Base-by-base conservation (phyloP, 2,888 invertebrate species). In the Leucophora obtusa region DNA sequence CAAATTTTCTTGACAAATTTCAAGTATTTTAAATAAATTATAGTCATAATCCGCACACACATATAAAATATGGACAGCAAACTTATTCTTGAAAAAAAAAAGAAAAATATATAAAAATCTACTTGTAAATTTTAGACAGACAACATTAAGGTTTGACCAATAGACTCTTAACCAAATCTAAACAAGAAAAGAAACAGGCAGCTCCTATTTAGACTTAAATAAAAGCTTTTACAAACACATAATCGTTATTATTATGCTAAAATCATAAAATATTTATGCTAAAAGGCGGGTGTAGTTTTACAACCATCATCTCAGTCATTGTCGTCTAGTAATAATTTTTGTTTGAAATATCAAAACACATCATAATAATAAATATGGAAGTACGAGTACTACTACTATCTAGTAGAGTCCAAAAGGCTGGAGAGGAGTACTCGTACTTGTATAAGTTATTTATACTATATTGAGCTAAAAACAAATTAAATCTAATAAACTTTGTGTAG, bases 201-300 rank as follows among this genome's bases (percentile, higher is more conserved):
- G 38, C 63, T 58, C 7, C 28, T 7, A 28, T 28, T 28, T 28
- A 28, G 6, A 28, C 28, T 28, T 28, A 28, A 28, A 28, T 28
- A 28, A 28, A 28, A 28, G 28, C 6, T 7, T 28, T 28, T 28
- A 28, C 28, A 28, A 28, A 7, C 28, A 6, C 38, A 38, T 70
- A 35, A 56, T 62, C 50, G 21, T 7, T 53, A 62, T 53, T 43
- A 59, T 69, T 47, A 62, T 53, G 60, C 71, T 47, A 35, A 62
- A 56, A 51, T 43, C 10, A 8, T 53, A 47, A 63, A 65, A 51
- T 60, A 63, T 70, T 15, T 71, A 63, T 69, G 68, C 58, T 76
- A 53, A 80, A 80, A 76, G 63, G 76, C 80, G 80, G 80, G 75
- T 80, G 80, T 76, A 76, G 75, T 80, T 74, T 58, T 47, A 28